phyloP scores from a whole-genome alignment of 2,113 vertebrate species.

The Microtus montanus region DNA sequence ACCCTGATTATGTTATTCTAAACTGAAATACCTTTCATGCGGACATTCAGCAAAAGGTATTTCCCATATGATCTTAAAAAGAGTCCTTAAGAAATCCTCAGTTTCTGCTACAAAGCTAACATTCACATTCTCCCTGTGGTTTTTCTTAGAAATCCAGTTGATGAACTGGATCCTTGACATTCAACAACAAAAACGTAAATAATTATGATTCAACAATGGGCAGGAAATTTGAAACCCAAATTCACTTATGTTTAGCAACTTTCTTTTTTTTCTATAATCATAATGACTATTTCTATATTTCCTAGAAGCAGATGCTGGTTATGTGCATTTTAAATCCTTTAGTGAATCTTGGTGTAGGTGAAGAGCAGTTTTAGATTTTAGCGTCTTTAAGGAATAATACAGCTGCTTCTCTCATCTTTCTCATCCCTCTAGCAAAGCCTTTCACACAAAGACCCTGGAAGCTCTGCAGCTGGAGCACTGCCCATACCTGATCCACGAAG shows the following conservation, averaged over 20 bases:
- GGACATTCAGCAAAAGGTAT: conserved; percentile 22
- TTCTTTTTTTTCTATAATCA: neutral
- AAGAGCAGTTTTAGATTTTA: neutral
- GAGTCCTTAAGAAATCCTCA: neutral
- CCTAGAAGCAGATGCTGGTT: neutral
- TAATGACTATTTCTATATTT: conserved; percentile 41
- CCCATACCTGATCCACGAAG: neutral
- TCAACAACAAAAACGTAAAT: conserved; percentile 18
- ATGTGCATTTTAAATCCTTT: conserved; percentile 21
- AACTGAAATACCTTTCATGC: conserved; percentile 18
- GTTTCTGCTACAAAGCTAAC: conserved; percentile 1
- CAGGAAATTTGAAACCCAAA: neutral
- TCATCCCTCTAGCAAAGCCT: neutral
- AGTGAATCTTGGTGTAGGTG: neutral
- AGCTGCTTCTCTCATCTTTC: neutral
- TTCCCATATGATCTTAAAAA: conserved; percentile 7
- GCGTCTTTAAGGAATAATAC: neutral
- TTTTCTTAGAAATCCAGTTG: neutral
- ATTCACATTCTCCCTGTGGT: neutral
- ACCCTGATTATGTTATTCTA: conserved; percentile 41
- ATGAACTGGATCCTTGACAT: neutral
- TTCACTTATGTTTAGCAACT: neutral
- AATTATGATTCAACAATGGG: conserved; percentile 6
- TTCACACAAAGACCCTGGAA: neutral
- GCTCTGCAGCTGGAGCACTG: neutral